A percentile compares a stretch with the other conserved stretches of the same genome.
Conservation (phyloP, 2,797 vertebrate genomes). For the Ammospiza maritima region DNA sequence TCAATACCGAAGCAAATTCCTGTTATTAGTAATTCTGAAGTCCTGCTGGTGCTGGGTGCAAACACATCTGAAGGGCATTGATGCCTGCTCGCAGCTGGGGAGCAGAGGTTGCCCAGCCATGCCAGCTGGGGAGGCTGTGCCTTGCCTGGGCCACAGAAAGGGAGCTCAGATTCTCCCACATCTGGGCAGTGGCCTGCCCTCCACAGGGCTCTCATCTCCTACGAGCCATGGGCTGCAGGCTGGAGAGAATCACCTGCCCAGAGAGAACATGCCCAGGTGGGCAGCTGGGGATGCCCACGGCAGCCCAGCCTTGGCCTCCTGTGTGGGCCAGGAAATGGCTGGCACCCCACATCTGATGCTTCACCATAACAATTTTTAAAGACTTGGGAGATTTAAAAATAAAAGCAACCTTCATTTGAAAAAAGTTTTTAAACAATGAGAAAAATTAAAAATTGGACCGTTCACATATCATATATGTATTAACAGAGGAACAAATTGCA, state of each 20-base stretch:
- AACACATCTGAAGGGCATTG: neutral
- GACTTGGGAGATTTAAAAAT: neutral
- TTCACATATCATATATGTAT: accelerated
- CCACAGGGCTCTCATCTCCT: neutral
- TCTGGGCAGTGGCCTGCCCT: neutral
- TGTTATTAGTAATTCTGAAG: no score
- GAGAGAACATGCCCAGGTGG: neutral
- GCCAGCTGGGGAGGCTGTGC: no score
- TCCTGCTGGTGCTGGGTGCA: neutral
- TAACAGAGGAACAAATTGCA: neutral
- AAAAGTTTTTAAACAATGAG: neutral
- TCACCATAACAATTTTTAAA: neutral
- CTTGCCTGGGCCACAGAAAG: neutral
- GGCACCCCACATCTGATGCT: neutral
- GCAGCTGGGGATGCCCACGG: neutral
- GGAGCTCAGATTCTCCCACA: neutral
- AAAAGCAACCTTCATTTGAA: neutral
- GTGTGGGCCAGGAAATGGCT: neutral
- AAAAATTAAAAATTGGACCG: neutral
- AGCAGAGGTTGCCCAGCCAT: neutral
- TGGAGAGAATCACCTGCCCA: neutral
- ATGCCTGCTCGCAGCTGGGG: neutral
- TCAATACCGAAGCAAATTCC: neutral
- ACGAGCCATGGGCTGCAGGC: neutral
- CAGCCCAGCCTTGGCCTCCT: neutral